phyloP scores from a whole-genome alignment of 2,797 vertebrate genomes.

The Hyperoplus lanceolatus region DNA sequence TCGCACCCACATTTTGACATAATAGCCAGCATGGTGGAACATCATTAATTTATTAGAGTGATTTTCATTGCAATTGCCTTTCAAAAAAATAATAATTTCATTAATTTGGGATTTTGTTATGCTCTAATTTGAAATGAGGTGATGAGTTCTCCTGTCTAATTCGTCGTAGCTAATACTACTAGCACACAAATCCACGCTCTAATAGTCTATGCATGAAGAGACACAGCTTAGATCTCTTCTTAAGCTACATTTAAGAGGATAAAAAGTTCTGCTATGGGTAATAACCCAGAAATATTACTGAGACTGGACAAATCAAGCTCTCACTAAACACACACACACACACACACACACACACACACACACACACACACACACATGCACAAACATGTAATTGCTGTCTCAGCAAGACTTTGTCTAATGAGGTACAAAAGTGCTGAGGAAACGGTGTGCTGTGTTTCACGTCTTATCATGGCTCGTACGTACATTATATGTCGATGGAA shows the following conservation, averaged over 20 bases:
- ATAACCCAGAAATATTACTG: constrained; percentile 56
- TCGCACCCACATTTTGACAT: constrained; percentile 29
- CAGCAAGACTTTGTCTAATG: constrained; percentile 56
- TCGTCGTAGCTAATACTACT: constrained; percentile 25
- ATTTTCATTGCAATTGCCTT: constrained; percentile 10
- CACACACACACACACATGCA: background rate
- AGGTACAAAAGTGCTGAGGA: constrained; percentile 56
- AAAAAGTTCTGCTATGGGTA: constrained; percentile 43
- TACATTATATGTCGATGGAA: constrained; percentile 53
- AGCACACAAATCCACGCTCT: constrained; percentile 17
- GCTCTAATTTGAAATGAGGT: constrained; percentile 18
- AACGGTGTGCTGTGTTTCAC: constrained; percentile 49
- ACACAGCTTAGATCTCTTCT: constrained; percentile 32
- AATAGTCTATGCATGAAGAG: constrained; percentile 30
- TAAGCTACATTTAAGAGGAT: constrained; percentile 49
- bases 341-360: constrained; percentile 9
- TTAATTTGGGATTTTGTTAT: constrained; percentile 38
- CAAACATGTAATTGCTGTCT: constrained; percentile 43
- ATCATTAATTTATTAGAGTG: constrained; percentile 21
- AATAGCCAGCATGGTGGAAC: constrained; percentile 11
- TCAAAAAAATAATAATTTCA: constrained; percentile 30
- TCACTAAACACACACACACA: constrained; percentile 3
- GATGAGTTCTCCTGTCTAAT: constrained; percentile 29
- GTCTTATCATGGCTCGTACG: constrained; percentile 54
- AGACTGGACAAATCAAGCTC: constrained; percentile 33